These are phyloP conservation scores for Xiphophorus hellerii DNA, from an alignment of 2,113 vertebrate genomes.

Conservation along the genomic window DNA sequence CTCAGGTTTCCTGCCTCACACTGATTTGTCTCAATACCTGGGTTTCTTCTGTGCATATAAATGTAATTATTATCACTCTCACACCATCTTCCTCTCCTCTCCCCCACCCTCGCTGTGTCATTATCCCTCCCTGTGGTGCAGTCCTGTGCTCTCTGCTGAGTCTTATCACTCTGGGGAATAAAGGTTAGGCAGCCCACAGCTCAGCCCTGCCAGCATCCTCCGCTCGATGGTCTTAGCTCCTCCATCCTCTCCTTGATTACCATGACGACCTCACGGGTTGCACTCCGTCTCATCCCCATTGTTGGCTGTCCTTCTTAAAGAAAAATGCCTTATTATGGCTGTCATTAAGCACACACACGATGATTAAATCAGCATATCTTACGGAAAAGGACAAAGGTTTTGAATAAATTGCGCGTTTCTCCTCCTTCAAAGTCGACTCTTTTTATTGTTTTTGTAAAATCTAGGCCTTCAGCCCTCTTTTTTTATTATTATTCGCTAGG, in stretches of 20 bases:
- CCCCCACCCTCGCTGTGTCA: background rate
- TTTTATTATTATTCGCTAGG: background rate
- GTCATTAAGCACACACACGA: constrained; percentile 64
- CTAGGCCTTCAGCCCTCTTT: background rate
- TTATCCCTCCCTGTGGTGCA: constrained; percentile 4
- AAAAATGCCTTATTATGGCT: constrained; percentile 55
- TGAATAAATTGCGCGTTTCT: background rate
- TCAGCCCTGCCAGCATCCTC: constrained; percentile 18
- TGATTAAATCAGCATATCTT: constrained; percentile 69
- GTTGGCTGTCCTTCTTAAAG: constrained; percentile 32
- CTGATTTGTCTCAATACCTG: constrained; percentile 23
- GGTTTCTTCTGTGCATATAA: constrained; percentile 34
- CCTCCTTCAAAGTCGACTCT: background rate
- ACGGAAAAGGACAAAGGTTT: constrained; percentile 17
- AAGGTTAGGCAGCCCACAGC: constrained; percentile 34
- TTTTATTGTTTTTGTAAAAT: background rate
- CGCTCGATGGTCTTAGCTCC: constrained; percentile 21
- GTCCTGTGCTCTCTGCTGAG: constrained; percentile 13
- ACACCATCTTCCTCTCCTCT: background rate
- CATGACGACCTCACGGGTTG: constrained; percentile 39
- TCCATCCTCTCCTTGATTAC: constrained; percentile 30
- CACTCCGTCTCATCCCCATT: constrained; percentile 38
- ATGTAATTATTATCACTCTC: constrained; percentile 44
- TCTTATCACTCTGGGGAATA: constrained; percentile 34
- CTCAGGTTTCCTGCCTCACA: constrained; percentile 21